Percentiles rank a stretch among this genome's conserved stretches.
Evolutionary conservation across 1,140 invertebrate genomes (phyloP).

Genomic region (Hypsibius dujardini): DNA sequence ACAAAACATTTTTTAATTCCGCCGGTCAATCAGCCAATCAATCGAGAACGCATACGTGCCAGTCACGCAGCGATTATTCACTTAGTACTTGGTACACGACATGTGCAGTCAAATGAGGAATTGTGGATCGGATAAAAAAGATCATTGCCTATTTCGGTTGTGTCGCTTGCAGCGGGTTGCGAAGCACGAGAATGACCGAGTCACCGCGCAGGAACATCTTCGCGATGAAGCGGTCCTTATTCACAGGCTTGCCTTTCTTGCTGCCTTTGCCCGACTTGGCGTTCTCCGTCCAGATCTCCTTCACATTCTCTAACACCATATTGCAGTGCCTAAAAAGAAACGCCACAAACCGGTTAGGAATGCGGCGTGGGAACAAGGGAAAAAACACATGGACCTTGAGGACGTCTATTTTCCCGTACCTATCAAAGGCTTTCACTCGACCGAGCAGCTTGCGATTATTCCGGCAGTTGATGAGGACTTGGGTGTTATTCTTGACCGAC

Average conservation of each 20-base stretch:
- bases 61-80: too few relatives aligned
- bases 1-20: too few relatives aligned
- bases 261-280: slow-evolving; percentile 92
- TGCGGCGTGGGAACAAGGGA: too few relatives aligned
- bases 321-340: slow-evolving; percentile 63
- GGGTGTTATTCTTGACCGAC: slow-evolving; percentile 95
- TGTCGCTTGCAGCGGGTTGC: slow-evolving; percentile 68
- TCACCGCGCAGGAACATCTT: slow-evolving; percentile 99
- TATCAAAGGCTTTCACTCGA: slow-evolving; percentile 94
- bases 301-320: slow-evolving; percentile 99
- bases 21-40: too few relatives aligned
- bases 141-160: slow-evolving; percentile 16
- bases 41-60: too few relatives aligned
- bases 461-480: slow-evolving; percentile 54
- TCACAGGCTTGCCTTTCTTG: slow-evolving; percentile 95
- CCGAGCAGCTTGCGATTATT: slow-evolving; percentile 97
- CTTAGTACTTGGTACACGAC: too few relatives aligned
- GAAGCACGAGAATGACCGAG: slow-evolving; percentile 88
- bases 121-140: too few relatives aligned
- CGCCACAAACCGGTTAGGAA: neutral
- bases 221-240: slow-evolving; percentile 95
- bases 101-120: too few relatives aligned
- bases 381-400: too few relatives aligned
- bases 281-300: slow-evolving; percentile 99
- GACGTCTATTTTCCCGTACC: slow-evolving; percentile 35